phyloP scores from a whole-genome alignment of 2,888 invertebrate species.

The Ctena decussata region DNA sequence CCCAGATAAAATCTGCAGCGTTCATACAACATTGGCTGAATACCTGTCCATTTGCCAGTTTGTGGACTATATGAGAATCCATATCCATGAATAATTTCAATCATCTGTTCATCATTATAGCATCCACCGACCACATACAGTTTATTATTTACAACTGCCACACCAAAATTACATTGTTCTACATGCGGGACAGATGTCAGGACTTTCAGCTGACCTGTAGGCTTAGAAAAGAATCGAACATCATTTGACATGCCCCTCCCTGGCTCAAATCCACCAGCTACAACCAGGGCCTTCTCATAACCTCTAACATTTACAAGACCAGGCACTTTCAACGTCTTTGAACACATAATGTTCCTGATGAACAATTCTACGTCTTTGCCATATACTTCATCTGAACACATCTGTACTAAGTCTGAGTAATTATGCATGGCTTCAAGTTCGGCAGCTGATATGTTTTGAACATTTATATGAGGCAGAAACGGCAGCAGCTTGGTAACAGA shows the following conservation, averaged over 20 bases:
- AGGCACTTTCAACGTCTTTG: conserved; percentile 27
- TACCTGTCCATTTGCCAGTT: conserved; percentile 90
- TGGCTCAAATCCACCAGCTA: conserved; percentile 90
- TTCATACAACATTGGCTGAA: conserved; percentile 86
- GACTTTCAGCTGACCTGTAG: conserved; percentile 89
- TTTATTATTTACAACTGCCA: conserved; percentile 91
- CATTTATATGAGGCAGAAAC: conserved; percentile 88
- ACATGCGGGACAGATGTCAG: conserved; percentile 92
- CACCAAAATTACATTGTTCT: conserved; percentile 92
- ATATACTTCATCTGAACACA: conserved; percentile 39
- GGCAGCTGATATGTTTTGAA: conserved; percentile 85
- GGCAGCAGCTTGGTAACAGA: conserved; percentile 87
- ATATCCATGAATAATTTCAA: conserved; percentile 92
- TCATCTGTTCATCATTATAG: conserved; percentile 89
- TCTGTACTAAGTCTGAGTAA: conserved; percentile 46
- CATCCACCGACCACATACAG: conserved; percentile 92
- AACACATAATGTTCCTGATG: conserved; percentile 5
- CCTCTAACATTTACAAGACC: conserved; percentile 87
- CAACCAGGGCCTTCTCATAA: conserved; percentile 91
- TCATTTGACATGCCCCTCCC: conserved; percentile 89
- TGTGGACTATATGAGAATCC: conserved; percentile 91
- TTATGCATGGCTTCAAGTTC: conserved; percentile 62
- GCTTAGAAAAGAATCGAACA: conserved; percentile 90
- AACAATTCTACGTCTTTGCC: conserved; percentile 20
- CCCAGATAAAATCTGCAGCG: conserved; percentile 83